phyloP scores from a whole-genome alignment of 2,888 invertebrate genomes.

The Bimastos eiseni region DNA sequence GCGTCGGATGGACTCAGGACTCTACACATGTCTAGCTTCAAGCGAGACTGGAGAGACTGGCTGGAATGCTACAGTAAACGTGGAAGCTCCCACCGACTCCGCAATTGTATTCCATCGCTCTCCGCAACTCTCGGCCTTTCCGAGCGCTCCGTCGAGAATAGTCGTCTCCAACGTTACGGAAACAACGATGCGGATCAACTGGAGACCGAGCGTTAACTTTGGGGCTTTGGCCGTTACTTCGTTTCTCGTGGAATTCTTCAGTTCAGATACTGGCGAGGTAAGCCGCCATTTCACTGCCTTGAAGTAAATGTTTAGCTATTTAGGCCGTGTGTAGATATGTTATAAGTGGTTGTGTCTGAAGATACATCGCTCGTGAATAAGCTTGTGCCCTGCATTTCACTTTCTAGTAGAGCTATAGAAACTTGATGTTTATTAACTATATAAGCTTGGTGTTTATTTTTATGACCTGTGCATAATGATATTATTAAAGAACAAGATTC shows the following conservation, averaged over 20 bases:
- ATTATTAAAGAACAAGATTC: no score
- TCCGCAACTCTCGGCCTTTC: conserved; percentile 46
- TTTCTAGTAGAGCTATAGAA: no score
- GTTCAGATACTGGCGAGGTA: conserved; percentile 67
- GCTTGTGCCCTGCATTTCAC: no score
- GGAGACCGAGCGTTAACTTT: conserved; percentile 43
- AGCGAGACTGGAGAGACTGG: conserved; percentile 76
- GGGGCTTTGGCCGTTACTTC: conserved; percentile 43
- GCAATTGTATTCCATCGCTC: conserved; percentile 53
- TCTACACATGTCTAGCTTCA: conserved; percentile 81
- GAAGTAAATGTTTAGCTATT: no score
- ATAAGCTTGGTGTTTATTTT: no score
- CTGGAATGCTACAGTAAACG: conserved; percentile 34
- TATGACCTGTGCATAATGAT: no score
- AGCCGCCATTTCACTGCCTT: not conserved
- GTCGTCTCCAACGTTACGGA: conserved; percentile 39
- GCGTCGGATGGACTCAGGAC: conserved; percentile 72
- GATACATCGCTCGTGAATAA: no score
- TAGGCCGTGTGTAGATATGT: no score
- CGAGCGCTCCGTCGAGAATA: conserved; percentile 43
- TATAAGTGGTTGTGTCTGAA: no score
- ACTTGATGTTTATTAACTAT: no score
- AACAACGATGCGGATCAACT: conserved; percentile 42
- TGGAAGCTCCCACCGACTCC: conserved; percentile 64
- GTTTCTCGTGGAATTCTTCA: conserved; percentile 48